These are phyloP conservation scores for Brenthis daphne DNA, from an alignment of 2,888 invertebrate species.

Conservation along the genomic window DNA sequence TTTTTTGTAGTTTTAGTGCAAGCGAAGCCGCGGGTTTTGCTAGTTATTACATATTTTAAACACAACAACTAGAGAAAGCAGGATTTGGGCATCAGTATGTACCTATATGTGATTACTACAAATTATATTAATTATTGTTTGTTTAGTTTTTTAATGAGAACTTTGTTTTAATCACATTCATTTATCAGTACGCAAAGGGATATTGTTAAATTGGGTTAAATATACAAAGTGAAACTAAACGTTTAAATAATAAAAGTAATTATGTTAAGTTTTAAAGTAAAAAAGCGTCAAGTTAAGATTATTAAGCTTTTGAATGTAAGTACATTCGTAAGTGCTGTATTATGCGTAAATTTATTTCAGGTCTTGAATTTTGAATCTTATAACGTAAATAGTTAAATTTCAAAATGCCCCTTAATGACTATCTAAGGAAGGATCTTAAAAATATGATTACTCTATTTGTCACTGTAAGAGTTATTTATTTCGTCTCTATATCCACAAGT, in stretches of 20 bases:
- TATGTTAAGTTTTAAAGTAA: slow-evolving; percentile 61
- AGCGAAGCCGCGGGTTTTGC: too few relatives aligned
- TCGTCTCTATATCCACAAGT: background rate
- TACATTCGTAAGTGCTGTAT: slow-evolving; percentile 43
- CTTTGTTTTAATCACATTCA: slow-evolving; percentile 11
- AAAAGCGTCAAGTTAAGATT: slow-evolving; percentile 56
- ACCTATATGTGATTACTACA: too few relatives aligned
- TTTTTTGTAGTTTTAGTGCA: too few relatives aligned
- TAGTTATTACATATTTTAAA: too few relatives aligned
- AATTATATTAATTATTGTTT: slow-evolving; percentile 2
- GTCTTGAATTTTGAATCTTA: background rate
- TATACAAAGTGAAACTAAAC: background rate
- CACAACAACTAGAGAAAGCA: too few relatives aligned
- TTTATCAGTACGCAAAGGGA: slow-evolving; percentile 11
- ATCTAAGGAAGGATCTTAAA: slow-evolving; percentile 13
- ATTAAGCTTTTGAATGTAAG: slow-evolving; percentile 56
- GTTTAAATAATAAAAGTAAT: background rate
- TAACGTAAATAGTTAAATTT: background rate
- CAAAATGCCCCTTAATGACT: slow-evolving; percentile 6
- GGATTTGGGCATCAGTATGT: too few relatives aligned
- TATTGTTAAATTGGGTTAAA: background rate
- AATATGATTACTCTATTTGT: slow-evolving; percentile 8
- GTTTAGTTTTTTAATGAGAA: slow-evolving; percentile 8
- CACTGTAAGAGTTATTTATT: slow-evolving; percentile 7
- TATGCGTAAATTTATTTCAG: slow-evolving; percentile 1